These are phyloP conservation scores for Daktulosphaira vitifoliae DNA, from an alignment of 1,140 invertebrate species.

Conservation along the genomic window DNA sequence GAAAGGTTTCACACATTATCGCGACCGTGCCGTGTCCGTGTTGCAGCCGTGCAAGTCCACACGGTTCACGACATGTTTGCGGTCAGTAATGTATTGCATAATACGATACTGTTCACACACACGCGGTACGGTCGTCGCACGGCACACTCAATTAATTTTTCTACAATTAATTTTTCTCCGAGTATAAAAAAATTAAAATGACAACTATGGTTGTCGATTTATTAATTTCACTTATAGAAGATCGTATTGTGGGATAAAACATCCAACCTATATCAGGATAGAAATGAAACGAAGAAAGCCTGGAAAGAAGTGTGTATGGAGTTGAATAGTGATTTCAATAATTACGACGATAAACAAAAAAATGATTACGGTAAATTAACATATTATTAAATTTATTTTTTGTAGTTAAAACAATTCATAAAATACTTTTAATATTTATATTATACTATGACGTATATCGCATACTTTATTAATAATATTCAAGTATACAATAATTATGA, in stretches of 20 bases:
- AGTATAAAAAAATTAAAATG: background rate
- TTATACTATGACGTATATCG: background rate
- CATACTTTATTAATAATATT: background rate
- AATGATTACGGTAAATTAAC: background rate
- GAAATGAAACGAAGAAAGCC: background rate
- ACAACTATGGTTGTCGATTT: constrained; percentile 8
- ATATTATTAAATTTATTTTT: background rate
- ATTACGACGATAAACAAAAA: background rate
- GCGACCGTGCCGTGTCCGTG: too few relatives aligned
- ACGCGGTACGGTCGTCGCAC: background rate
- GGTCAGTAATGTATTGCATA: too few relatives aligned
- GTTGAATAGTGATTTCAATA: background rate
- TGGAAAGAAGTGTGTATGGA: background rate
- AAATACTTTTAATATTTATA: constrained; percentile 7
- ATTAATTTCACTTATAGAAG: constrained; percentile 7
- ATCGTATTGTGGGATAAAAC: constrained; percentile 2
- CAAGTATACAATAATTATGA: background rate
- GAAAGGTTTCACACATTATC: constrained; percentile 1
- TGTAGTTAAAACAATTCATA: constrained; percentile 1
- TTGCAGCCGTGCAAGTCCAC: too few relatives aligned
- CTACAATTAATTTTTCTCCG: background rate
- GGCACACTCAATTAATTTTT: too few relatives aligned
- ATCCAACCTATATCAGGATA: background rate
- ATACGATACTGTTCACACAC: background rate
- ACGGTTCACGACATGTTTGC: too few relatives aligned